phyloP scores from a whole-genome alignment of 2,113 vertebrate species.

The Vulpes vulpes region DNA sequence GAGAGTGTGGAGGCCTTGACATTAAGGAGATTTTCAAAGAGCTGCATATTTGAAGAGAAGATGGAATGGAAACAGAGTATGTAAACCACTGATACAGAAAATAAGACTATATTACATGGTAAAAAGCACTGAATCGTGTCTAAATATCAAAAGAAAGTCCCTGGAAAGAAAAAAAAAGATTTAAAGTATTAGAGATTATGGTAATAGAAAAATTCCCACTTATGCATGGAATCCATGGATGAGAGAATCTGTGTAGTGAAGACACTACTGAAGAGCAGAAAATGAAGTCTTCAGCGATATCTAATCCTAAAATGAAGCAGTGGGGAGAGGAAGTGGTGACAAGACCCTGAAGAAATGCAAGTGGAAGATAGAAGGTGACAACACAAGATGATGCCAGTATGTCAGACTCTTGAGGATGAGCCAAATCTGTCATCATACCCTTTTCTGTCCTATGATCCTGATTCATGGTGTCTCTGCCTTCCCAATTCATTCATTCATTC shows the following conservation, averaged over 20 bases:
- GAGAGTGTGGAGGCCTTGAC: not conserved
- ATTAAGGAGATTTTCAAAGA: not conserved
- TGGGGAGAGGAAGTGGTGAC: not conserved
- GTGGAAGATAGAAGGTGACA: not conserved
- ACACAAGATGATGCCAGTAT: not conserved
- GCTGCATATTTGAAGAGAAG: not conserved
- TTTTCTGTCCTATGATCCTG: not conserved
- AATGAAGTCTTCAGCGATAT: not conserved
- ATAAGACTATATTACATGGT: not conserved
- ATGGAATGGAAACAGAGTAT: not conserved
- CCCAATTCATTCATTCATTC: not conserved
- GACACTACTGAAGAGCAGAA: not conserved
- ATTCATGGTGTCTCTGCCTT: not conserved
- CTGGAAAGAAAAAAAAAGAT: not conserved
- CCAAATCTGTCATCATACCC: not conserved
- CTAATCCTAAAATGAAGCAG: not conserved
- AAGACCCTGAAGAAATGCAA: not conserved
- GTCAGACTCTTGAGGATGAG: not conserved
- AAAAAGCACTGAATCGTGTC: not conserved
- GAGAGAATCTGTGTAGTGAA: not conserved
- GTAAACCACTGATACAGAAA: not conserved
- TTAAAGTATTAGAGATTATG: not conserved
- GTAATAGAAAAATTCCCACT: not conserved
- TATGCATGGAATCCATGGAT: not conserved
- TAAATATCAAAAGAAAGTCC: not conserved